Conservation (phyloP, 2,797 vertebrate genomes). For the Onychomys arenicola region DNA sequence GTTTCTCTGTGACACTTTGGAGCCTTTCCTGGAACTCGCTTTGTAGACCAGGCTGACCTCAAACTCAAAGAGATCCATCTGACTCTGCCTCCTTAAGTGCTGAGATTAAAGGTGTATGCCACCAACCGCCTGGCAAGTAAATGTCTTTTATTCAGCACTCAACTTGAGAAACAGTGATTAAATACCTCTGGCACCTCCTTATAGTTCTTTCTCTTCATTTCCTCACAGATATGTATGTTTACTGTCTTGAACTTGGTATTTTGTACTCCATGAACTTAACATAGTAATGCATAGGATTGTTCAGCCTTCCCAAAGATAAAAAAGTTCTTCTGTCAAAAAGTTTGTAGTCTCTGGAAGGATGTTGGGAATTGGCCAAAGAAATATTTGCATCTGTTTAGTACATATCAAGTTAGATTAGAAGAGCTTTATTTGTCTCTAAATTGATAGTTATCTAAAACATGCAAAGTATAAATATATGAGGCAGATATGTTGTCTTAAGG, state of each 20-base stretch:
- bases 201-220: constrained; percentile 26
- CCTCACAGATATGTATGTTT: neutral
- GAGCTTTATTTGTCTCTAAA: constrained; percentile 54
- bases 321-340: neutral
- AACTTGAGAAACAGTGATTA: constrained; percentile 37
- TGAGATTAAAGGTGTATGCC: too few species aligned
- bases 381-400: constrained; percentile 14
- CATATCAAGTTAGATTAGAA: constrained; percentile 1
- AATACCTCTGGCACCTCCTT: neutral
- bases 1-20: too few species aligned
- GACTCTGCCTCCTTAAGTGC: too few species aligned
- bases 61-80: too few species aligned
- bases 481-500: constrained; percentile 3
- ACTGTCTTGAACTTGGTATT: constrained; percentile 27
- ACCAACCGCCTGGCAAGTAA: too few species aligned
- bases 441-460: constrained; percentile 54
- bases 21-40: too few species aligned
- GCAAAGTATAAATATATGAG: neutral
- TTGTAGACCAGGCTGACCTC: too few species aligned
- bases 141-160: neutral
- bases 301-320: neutral
- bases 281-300: constrained; percentile 49
- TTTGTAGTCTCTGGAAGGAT: neutral
- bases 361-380: constrained; percentile 24
- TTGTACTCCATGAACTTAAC: constrained; percentile 34